Evolutionary conservation across 1,140 invertebrate species (phyloP), one percentile per base, ranked within the genome.

Genomic region (Drosophila sp.): DNA sequence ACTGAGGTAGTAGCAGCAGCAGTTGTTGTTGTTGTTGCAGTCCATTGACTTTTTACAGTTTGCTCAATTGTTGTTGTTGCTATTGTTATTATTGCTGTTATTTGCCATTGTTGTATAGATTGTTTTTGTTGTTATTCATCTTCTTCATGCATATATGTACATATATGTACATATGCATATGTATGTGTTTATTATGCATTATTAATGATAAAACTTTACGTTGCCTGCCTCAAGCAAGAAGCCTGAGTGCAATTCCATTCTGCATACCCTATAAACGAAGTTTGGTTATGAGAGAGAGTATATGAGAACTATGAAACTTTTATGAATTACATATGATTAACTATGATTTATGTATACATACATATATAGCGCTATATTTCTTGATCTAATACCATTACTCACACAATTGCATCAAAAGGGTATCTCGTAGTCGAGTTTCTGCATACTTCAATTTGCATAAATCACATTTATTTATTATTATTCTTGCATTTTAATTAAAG

Each of bases 1-100:
- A 41, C 29, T 79, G 61, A 66, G 55, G 38, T 68, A 47, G 60
- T 69, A 77, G 70, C 63, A 68, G 76, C 29, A 30, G 29, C 67
- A 65, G 33, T 44, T 72, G 60, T 67, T 78, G 64, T 81, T 82
- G 79, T 77, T 81, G 40, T 71, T 85, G 82, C 82, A 85, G 82
- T 85, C 82, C 81, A 85, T 85, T 85, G 81, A 85, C 81, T 85
- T 78, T 63, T 80, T 80, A 63, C 80, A 77, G 79, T 79, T 84
- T 77, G 60, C 70, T 41, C 78, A 68, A 65, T 70, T 79, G 75
- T 58, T 63, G 40, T 54, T 60, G 47, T 32, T 32, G 44, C 44
- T 27, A 50, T 50, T 58, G 32, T 55, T 55, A 60, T 29, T 79
- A 60, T 47, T 64, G 54, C 41, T 66, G 64, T 70, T 76, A 58